A percentile compares a stretch with the other conserved stretches of the same genome.
These are phyloP conservation scores for Drosophila bipectinata DNA, from an alignment of 1,140 invertebrate genomes.

Conservation along the genomic window DNA sequence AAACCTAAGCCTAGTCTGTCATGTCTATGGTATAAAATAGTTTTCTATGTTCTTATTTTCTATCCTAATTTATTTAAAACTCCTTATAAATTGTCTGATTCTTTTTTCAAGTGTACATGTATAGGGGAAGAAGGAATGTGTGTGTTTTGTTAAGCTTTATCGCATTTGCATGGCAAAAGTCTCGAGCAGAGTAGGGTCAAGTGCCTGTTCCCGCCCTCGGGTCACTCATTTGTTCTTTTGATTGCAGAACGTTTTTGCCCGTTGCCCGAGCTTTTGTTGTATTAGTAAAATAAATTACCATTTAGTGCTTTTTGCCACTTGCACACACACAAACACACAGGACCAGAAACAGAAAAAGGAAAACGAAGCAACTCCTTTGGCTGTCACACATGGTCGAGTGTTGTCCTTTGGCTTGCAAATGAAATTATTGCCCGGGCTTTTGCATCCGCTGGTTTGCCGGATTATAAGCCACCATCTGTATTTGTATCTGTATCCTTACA, in stretches of 20 bases:
- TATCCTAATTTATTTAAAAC: too few species aligned
- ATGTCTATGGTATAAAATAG: too few species aligned
- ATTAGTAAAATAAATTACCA: conserved; percentile 83
- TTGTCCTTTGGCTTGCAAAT: conserved; percentile 79
- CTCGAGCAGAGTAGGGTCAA: conserved; percentile 56
- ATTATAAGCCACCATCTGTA: conserved; percentile 66
- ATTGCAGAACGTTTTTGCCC: conserved; percentile 75
- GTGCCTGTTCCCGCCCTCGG: conserved; percentile 68
- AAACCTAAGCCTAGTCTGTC: too few species aligned
- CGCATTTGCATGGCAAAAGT: conserved; percentile 74
- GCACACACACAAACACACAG: conserved; percentile 16
- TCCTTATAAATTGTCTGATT: too few species aligned
- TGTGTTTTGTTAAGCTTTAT: conserved; percentile 76
- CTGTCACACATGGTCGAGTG: conserved; percentile 77
- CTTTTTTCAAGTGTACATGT: conserved; percentile 6
- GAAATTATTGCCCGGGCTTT: conserved; percentile 79
- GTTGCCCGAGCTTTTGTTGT: conserved; percentile 69
- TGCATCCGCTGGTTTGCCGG: conserved; percentile 69
- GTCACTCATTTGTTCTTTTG: conserved; percentile 82
- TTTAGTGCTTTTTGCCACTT: conserved; percentile 81
- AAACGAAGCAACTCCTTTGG: conserved; percentile 24
- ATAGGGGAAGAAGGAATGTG: conserved; percentile 2
- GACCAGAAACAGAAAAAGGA: not conserved
- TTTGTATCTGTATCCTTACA: conserved; percentile 1
- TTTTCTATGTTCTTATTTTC: too few species aligned